phyloP scores from a whole-genome alignment of 1,140 invertebrate species.

The Meteorus sp. region DNA sequence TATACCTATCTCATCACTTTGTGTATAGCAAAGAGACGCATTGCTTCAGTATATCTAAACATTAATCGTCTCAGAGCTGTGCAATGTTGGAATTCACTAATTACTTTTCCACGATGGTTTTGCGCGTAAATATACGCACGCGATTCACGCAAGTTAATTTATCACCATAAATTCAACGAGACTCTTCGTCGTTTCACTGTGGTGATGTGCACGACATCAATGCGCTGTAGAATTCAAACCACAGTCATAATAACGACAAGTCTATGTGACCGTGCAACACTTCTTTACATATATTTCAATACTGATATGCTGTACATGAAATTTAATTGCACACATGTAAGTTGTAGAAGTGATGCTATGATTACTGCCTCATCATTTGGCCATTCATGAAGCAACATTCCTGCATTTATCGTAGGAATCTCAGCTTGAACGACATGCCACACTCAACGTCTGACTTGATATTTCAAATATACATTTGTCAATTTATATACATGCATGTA shows the following conservation, averaged over 20 bases:
- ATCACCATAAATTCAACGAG: constrained; percentile 12
- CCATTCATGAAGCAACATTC: not conserved
- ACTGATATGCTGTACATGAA: not conserved
- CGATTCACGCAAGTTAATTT: constrained; percentile 6
- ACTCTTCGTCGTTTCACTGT: not conserved
- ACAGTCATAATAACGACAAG: constrained; percentile 1
- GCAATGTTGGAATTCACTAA: constrained; percentile 16
- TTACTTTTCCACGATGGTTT: constrained; percentile 16
- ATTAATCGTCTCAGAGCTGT: not conserved
- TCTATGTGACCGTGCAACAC: too few relatives aligned
- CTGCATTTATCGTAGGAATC: not conserved
- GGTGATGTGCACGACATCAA: constrained; percentile 1
- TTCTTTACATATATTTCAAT: too few relatives aligned
- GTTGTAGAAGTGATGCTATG: not conserved
- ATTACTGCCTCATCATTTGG: constrained; percentile 16
- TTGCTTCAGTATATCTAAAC: not conserved
- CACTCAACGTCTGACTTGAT: not conserved
- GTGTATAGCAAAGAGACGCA: not conserved
- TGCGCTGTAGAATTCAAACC: constrained; percentile 8
- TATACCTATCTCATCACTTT: not conserved
- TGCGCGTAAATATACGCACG: constrained; percentile 5
- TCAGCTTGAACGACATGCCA: not conserved
- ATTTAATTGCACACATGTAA: not conserved
- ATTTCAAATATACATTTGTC: too few relatives aligned
- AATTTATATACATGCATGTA: too few relatives aligned